Percentiles rank a stretch among this genome's conserved stretches.
Conservation (phyloP, 1,140 invertebrate genomes). For the Olivierus martensii region DNA sequence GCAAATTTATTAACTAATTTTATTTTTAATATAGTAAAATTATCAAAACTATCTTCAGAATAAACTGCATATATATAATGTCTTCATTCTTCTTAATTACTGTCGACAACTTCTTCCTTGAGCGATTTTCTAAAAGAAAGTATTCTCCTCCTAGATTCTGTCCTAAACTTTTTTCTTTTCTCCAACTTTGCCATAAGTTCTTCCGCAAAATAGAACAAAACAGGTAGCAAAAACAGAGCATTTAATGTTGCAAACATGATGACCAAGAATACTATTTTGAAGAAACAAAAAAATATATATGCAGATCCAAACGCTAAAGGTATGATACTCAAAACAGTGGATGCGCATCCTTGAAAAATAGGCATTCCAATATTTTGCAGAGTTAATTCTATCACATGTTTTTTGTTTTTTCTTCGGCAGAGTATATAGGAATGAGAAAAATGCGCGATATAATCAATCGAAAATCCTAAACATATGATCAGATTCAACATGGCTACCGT, state of each 20-base stretch:
- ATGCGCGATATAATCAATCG: conserved; percentile 91
- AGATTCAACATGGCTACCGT: conserved; percentile 97
- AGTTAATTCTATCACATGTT: conserved; percentile 66
- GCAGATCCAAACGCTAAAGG: conserved; percentile 76
- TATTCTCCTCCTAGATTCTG: no score
- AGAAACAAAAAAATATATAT: conserved; percentile 93
- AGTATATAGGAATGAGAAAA: conserved; percentile 94
- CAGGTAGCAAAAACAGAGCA: conserved; percentile 77
- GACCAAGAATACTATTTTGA: conserved; percentile 93
- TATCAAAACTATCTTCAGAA: no score
- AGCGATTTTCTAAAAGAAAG: no score
- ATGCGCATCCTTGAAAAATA: conserved; percentile 82
- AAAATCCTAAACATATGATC: conserved; percentile 97
- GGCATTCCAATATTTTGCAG: conserved; percentile 79
- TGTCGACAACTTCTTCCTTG: no score
- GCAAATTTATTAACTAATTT: no score
- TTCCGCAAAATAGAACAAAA: conserved; percentile 56
- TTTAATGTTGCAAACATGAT: conserved; percentile 88
- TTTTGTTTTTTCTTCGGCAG: conserved; percentile 33
- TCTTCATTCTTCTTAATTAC: no score
- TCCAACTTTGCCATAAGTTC: no score
- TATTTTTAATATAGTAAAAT: no score
- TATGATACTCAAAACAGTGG: conserved; percentile 77
- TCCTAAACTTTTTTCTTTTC: no score
- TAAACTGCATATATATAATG: no score